Percentiles rank a stretch among this genome's conserved stretches.
phyloP scores from a whole-genome alignment of 2,888 invertebrate species.

The Prostheceraeus crozeri region DNA sequence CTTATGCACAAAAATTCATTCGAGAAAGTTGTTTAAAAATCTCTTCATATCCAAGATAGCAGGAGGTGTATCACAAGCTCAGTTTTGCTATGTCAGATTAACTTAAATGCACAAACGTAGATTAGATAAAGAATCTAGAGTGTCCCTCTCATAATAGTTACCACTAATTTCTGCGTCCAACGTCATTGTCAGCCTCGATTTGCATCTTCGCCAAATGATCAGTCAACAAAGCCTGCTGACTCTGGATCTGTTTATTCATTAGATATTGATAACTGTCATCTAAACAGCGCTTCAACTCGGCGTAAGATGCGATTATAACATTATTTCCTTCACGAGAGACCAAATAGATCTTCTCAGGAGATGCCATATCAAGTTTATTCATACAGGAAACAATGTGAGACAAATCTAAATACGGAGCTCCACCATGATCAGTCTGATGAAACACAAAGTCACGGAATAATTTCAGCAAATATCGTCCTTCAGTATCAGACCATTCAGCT shows the following conservation, averaged over 20 bases:
- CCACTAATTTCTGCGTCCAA: no score
- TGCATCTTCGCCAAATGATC: no score
- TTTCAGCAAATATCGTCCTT: slow-evolving; percentile 94
- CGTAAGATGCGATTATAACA: slow-evolving; percentile 84
- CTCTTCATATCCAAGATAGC: no score
- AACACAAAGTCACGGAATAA: slow-evolving; percentile 93
- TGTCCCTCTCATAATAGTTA: no score
- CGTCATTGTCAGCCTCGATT: no score
- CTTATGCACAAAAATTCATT: no score
- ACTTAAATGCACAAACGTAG: no score
- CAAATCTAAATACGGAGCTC: slow-evolving; percentile 93
- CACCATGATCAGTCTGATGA: slow-evolving; percentile 77
- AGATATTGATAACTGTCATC: slow-evolving; percentile 83
- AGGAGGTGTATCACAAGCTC: no score
- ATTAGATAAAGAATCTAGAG: no score
- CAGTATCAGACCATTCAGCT: slow-evolving; percentile 91
- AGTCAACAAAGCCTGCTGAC: no score
- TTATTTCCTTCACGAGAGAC: slow-evolving; percentile 94
- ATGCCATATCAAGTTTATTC: slow-evolving; percentile 67
- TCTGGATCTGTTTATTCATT: slow-evolving; percentile 28
- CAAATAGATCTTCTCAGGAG: slow-evolving; percentile 68
- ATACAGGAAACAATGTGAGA: slow-evolving; percentile 85
- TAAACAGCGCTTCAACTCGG: slow-evolving; percentile 86
- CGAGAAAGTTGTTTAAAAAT: no score
- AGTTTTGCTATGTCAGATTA: no score